Conservation (phyloP, 2,797 vertebrate genomes). For the Galago senegalensis region DNA sequence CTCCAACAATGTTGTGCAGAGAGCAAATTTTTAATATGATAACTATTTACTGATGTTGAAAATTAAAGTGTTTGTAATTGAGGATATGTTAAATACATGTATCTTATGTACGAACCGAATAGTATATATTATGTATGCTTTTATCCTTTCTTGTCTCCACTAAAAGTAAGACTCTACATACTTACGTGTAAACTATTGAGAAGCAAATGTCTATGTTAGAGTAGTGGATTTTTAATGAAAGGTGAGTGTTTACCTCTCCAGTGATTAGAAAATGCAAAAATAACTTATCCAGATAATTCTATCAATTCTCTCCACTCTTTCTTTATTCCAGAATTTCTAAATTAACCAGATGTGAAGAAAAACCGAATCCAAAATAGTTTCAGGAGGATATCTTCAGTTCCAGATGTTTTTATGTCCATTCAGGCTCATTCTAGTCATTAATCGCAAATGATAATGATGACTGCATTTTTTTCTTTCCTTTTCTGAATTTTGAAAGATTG, state of each 20-base stretch:
- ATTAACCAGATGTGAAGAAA: constrained; percentile 30
- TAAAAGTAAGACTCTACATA: constrained; percentile 54
- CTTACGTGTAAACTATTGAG: background rate
- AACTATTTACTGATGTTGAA: constrained; percentile 2
- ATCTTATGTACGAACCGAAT: background rate
- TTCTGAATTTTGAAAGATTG: constrained; percentile 52
- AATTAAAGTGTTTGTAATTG: background rate
- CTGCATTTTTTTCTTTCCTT: constrained; percentile 19
- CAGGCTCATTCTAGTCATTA: constrained; percentile 4
- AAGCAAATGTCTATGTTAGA: background rate
- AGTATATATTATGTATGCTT: background rate
- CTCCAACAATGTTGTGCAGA: background rate
- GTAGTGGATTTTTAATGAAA: constrained; percentile 1
- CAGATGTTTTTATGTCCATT: background rate
- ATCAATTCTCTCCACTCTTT: background rate
- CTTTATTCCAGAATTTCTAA: constrained; percentile 29
- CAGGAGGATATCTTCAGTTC: background rate
- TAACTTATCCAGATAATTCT: constrained; percentile 9
- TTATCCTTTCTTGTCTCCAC: background rate
- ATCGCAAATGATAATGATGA: constrained; percentile 37
- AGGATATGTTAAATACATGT: background rate
- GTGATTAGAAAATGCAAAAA: constrained; percentile 28
- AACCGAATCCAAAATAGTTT: background rate
- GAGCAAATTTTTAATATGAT: background rate
- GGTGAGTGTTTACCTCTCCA: background rate